Base-by-base conservation (phyloP, 2,888 invertebrate genomes). In the Gisinianus flammeolus region DNA sequence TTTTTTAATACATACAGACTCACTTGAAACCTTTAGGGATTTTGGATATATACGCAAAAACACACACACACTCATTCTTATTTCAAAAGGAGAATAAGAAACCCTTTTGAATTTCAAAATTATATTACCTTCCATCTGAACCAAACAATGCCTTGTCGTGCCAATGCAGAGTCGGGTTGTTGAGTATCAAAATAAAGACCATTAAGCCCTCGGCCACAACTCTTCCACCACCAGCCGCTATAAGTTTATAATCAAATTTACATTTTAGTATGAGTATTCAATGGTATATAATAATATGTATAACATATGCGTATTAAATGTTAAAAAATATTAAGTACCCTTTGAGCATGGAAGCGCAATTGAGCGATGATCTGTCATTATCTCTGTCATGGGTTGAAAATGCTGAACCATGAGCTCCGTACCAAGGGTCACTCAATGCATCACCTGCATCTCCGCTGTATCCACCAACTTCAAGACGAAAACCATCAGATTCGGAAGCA, bases 171-270 rank as follows among this genome's bases (percentile, higher is more conserved):
- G 79, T 84, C 84, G 28, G 83, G 82, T 79, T 84, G 84, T 78
- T 82, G 84, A 22, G 95, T 94, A 85, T 95, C 94, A 67, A 95
- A 89, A 86, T 96, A 95, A 44, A 95, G 90, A 19, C 95, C 95
- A 86, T 96, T 96, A 31, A 96, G 90, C 10, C 95, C 95, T 85
- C 95, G 90, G 30, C 95, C 95, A 86, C 95, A 96, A 0, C 94
- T 95, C 86, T 95, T 94, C 95, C 95, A 95, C 95, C 95, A 96
- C 95, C 95, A 96, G 5, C 95, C 95, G 72, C n/a, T n/a, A n/a
- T n/a, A n/a, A n/a, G n/a, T n/a, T 35, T 2, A 44, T 19, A 44
- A 44, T 16, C 3, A 35, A 8, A 35, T 35, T 5, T 35, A n/a
- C 19, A 44, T 44, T 44, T 44, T 44, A 44, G 2, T 44, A 44